Conservation (phyloP, 2,888 invertebrate species). For the Noctua pronuba region DNA sequence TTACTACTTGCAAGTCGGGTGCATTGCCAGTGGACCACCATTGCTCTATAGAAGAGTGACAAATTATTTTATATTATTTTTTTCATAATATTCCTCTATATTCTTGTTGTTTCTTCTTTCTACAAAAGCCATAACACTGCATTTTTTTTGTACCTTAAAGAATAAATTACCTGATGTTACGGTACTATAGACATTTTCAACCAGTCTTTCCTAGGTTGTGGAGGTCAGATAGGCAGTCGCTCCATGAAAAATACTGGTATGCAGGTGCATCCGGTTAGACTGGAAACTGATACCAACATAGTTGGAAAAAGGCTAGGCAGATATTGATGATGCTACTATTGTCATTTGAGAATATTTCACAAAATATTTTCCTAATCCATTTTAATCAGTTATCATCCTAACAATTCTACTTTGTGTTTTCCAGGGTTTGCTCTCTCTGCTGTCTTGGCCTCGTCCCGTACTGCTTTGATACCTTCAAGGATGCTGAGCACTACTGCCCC, state of each 20-base stretch:
- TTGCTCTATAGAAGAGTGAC: background rate
- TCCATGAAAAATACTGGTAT: too few relatives aligned
- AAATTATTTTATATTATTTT: background rate
- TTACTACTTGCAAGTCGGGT: background rate
- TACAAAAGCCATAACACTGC: background rate
- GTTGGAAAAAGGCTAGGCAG: too few relatives aligned
- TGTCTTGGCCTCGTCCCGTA: conserved; percentile 87
- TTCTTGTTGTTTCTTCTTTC: background rate
- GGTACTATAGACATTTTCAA: background rate
- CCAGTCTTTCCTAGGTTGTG: too few relatives aligned
- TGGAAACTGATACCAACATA: too few relatives aligned
- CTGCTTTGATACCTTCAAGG: conserved; percentile 88
- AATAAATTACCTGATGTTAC: background rate
- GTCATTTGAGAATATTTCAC: background rate
- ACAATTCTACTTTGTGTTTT: conserved; percentile 51
- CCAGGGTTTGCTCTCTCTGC: conserved; percentile 88
- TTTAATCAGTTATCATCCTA: conserved; percentile 4
- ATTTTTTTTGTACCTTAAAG: background rate
- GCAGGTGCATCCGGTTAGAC: too few relatives aligned
- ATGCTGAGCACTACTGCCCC: conserved; percentile 88
- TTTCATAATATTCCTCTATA: background rate
- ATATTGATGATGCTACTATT: background rate
- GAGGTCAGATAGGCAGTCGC: too few relatives aligned
- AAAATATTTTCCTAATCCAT: background rate
- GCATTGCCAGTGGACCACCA: background rate